Percentiles rank a stretch among this genome's conserved stretches.
These are phyloP conservation scores for Apamea monoglypha DNA, from an alignment of 2,888 invertebrate genomes.

Conservation along the genomic window DNA sequence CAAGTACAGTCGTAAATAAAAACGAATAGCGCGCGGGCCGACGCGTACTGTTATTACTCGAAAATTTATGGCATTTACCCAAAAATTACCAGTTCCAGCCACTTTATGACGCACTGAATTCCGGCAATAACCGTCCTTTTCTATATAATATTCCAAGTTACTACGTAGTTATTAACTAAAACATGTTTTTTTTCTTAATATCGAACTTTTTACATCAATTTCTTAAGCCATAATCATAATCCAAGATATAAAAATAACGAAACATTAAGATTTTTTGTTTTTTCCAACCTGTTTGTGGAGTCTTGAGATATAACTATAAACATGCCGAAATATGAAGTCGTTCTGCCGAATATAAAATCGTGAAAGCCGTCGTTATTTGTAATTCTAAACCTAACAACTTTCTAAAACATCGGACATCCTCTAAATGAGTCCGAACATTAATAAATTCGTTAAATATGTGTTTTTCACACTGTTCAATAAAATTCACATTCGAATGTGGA, in stretches of 20 bases:
- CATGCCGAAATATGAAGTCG: slow-evolving; percentile 50
- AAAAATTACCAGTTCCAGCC: slow-evolving; percentile 84
- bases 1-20: slow-evolving; percentile 89
- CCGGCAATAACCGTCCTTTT: slow-evolving; percentile 66
- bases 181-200: slow-evolving; percentile 63
- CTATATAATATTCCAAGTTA: slow-evolving; percentile 63
- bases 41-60: slow-evolving; percentile 85
- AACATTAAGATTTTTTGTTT: slow-evolving; percentile 42
- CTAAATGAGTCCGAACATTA: slow-evolving; percentile 55
- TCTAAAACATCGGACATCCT: slow-evolving; percentile 69
- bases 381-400: slow-evolving; percentile 70
- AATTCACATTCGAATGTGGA: slow-evolving; percentile 21
- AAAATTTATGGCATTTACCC: slow-evolving; percentile 86
- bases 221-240: slow-evolving; percentile 57
- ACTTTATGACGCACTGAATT: slow-evolving; percentile 81
- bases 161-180: slow-evolving; percentile 67
- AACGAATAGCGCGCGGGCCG: slow-evolving; percentile 86
- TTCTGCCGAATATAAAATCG: slow-evolving; percentile 60
- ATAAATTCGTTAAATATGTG: slow-evolving; percentile 55
- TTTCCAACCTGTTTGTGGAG: slow-evolving; percentile 41
- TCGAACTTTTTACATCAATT: slow-evolving; percentile 52
- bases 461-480: slow-evolving; percentile 36
- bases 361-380: slow-evolving; percentile 60
- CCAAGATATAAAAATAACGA: slow-evolving; percentile 57
- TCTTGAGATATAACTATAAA: slow-evolving; percentile 52